Conservation (phyloP, 1,140 invertebrate species). For the Bombus difficillimus region DNA sequence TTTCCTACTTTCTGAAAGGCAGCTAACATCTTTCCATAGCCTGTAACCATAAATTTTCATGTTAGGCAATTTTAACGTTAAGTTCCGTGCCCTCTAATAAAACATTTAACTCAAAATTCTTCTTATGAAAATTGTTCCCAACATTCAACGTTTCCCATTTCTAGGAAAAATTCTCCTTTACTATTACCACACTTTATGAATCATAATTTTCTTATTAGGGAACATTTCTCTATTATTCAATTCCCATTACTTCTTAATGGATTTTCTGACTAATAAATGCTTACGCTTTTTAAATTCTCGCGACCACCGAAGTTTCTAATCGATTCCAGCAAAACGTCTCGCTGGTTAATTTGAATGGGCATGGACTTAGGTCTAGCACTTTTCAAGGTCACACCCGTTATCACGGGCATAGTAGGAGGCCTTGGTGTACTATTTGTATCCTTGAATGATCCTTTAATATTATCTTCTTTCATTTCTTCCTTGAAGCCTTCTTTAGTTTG, state of each 20-base stretch:
- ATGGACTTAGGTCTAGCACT: constrained; percentile 72
- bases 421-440: constrained; percentile 47
- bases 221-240: background rate
- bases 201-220: background rate
- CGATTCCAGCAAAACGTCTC: constrained; percentile 87
- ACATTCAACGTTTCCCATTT: background rate
- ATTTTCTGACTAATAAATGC: constrained; percentile 43
- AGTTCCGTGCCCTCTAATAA: background rate
- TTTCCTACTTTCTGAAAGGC: background rate
- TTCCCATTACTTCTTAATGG: background rate
- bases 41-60: constrained; percentile 59
- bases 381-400: constrained; percentile 79
- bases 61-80: background rate
- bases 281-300: constrained; percentile 84
- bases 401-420: constrained; percentile 81
- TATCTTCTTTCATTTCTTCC: background rate
- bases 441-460: background rate
- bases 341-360: constrained; percentile 81
- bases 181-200: background rate
- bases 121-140: background rate
- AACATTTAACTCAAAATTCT: too few relatives aligned
- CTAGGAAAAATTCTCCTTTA: background rate
- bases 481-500: constrained; percentile 28
- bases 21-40: constrained; percentile 60
- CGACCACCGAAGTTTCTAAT: constrained; percentile 88